Evolutionary conservation across 2,888 invertebrate genomes (phyloP).

Genomic region (Pyrgus malvae): DNA sequence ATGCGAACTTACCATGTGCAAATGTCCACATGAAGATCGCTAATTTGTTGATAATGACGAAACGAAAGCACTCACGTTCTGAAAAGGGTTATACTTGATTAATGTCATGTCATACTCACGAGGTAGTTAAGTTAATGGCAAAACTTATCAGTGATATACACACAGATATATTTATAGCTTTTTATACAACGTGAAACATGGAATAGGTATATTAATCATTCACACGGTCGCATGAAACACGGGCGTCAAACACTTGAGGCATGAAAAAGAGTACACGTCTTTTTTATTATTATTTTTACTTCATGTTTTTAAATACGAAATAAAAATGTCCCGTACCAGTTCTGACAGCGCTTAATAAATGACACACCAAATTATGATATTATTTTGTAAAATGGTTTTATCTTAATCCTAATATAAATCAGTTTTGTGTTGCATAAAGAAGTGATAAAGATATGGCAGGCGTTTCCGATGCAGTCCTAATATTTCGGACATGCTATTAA

Average conservation of each 20-base stretch:
- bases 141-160: conserved; percentile 12
- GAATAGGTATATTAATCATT: conserved; percentile 40
- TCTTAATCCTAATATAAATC: background rate
- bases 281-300: too few relatives aligned
- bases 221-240: conserved; percentile 33
- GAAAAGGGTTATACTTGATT: background rate
- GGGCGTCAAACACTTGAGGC: conserved; percentile 29
- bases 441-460: background rate
- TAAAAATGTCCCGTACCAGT: conserved; percentile 8
- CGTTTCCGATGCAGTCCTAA: conserved; percentile 1
- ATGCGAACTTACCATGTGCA: too few relatives aligned
- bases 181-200: conserved; percentile 33
- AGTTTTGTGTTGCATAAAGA: background rate
- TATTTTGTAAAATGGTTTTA: conserved; percentile 14
- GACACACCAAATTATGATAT: conserved; percentile 16
- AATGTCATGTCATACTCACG: background rate
- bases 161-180: conserved; percentile 18
- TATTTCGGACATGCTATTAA: conserved; percentile 1
- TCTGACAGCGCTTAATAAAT: conserved; percentile 16
- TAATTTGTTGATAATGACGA: too few relatives aligned
- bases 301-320: background rate
- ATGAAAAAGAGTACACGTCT: conserved; percentile 21
- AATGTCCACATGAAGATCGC: too few relatives aligned
- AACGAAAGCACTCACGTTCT: too few relatives aligned
- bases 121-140: conserved; percentile 10